These are phyloP conservation scores for Macaria liturata DNA, from an alignment of 2,888 invertebrate species.

Conservation along the genomic window DNA sequence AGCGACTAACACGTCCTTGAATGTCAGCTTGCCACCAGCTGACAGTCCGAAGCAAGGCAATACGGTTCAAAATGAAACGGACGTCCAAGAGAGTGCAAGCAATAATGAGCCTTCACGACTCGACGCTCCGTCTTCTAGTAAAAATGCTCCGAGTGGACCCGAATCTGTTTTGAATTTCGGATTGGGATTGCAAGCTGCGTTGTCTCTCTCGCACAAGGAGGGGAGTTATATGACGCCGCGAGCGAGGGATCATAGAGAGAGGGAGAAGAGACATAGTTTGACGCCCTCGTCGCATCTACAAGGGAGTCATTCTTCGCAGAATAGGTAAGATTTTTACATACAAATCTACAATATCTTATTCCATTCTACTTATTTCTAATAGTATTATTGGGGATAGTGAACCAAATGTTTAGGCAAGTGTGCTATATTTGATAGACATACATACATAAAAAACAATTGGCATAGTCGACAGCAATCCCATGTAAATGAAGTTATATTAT, in stretches of 20 bases:
- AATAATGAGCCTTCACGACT: conserved; percentile 53
- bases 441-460: no score
- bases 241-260: conserved; percentile 60
- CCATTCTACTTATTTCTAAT: no score
- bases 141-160: conserved; percentile 54
- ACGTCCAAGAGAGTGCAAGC: conserved; percentile 47
- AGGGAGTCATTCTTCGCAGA: conserved; percentile 60
- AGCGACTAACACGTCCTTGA: conserved; percentile 73
- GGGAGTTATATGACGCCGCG: conserved; percentile 54
- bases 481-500: no score
- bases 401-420: no score
- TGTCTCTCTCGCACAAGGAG: conserved; percentile 72
- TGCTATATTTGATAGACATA: no score
- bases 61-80: conserved; percentile 47
- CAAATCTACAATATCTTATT: neutral
- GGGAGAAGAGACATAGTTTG: conserved; percentile 83
- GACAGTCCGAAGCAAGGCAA: conserved; percentile 66
- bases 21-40: conserved; percentile 68
- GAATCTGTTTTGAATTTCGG: conserved; percentile 69
- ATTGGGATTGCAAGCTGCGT: conserved; percentile 64
- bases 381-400: no score
- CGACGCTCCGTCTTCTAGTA: conserved; percentile 67
- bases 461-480: no score
- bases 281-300: conserved; percentile 70
- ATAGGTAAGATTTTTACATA: conserved; percentile 55